These are phyloP conservation scores for Theristicus caerulescens DNA, from an alignment of 2,113 vertebrate species.

Conservation along the genomic window DNA sequence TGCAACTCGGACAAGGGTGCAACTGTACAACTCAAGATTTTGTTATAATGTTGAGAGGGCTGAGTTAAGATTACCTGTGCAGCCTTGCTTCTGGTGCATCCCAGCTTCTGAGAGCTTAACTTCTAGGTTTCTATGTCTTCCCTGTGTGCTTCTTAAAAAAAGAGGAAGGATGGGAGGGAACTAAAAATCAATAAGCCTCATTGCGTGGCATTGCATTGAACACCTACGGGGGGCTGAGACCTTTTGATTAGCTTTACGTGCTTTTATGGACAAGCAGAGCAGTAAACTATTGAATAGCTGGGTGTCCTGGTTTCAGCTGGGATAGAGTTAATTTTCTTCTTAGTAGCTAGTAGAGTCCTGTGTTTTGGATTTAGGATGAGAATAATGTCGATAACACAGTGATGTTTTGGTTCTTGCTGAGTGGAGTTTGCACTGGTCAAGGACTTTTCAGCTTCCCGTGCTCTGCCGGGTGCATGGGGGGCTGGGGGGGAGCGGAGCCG, in stretches of 20 bases:
- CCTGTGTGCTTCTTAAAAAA: not conserved
- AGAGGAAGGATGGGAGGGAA: not conserved
- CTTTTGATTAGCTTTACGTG: not conserved
- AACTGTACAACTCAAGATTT: not conserved
- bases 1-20: not conserved
- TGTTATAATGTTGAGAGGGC: not conserved
- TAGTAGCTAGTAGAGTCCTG: too few relatives aligned
- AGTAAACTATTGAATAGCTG: not conserved
- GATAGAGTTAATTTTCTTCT: too few relatives aligned
- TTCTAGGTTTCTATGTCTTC: not conserved
- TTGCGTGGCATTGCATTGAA: not conserved
- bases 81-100: not conserved
- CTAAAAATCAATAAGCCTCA: not conserved
- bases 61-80: not conserved
- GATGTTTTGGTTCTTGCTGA: too few relatives aligned
- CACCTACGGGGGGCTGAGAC: rapidly evolving
- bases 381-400: too few relatives aligned
- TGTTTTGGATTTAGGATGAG: too few relatives aligned
- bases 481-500: too few relatives aligned
- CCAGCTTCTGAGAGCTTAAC: not conserved
- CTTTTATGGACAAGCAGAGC: not conserved
- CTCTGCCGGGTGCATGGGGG: too few relatives aligned
- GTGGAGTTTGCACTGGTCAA: too few relatives aligned
- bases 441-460: too few relatives aligned
- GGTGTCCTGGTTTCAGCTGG: too few relatives aligned